phyloP scores from a whole-genome alignment of 2,888 invertebrate species.

The Caenorhabditis zanzibari region DNA sequence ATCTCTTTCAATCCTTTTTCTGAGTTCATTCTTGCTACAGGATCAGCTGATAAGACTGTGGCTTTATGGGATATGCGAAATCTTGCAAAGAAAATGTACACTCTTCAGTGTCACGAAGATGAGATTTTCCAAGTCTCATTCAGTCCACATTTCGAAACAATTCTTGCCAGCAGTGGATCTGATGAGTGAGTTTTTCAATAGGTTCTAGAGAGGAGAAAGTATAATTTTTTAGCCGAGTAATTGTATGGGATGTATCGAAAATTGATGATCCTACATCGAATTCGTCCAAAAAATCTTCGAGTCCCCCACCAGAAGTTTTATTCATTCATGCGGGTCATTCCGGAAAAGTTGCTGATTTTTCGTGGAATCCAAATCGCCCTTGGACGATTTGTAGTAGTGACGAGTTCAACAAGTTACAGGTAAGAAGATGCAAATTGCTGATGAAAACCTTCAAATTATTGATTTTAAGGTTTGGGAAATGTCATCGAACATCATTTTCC shows the following conservation, averaged over 20 bases:
- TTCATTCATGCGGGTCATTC: slow-evolving; percentile 99
- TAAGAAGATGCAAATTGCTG: too few relatives aligned
- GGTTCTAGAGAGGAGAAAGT: not conserved
- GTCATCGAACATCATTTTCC: not conserved
- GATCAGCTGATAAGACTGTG: slow-evolving; percentile 97
- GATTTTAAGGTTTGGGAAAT: slow-evolving; percentile 48
- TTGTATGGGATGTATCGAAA: slow-evolving; percentile 98
- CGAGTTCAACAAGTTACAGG: slow-evolving; percentile 99
- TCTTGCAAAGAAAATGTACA: slow-evolving; percentile 96
- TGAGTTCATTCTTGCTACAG: slow-evolving; percentile 98
- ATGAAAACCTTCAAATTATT: not conserved
- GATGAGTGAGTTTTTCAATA: slow-evolving; percentile 90
- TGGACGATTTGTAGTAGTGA: slow-evolving; percentile 99
- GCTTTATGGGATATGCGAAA: slow-evolving; percentile 99
- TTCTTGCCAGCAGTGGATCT: slow-evolving; percentile 97
- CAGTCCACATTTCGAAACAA: slow-evolving; percentile 99
- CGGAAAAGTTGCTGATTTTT: slow-evolving; percentile 99
- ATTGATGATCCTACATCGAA: slow-evolving; percentile 97
- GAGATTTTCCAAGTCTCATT: slow-evolving; percentile 99
- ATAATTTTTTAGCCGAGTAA: slow-evolving; percentile 32
- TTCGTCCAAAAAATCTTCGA: slow-evolving; percentile 84
- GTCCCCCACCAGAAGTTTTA: slow-evolving; percentile 82
- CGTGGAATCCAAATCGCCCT: slow-evolving; percentile 99
- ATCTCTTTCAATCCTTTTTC: slow-evolving; percentile 99
- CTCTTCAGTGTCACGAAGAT: slow-evolving; percentile 99